Conservation (phyloP, 2,888 invertebrate genomes). For the Hanleya hanleyi region DNA sequence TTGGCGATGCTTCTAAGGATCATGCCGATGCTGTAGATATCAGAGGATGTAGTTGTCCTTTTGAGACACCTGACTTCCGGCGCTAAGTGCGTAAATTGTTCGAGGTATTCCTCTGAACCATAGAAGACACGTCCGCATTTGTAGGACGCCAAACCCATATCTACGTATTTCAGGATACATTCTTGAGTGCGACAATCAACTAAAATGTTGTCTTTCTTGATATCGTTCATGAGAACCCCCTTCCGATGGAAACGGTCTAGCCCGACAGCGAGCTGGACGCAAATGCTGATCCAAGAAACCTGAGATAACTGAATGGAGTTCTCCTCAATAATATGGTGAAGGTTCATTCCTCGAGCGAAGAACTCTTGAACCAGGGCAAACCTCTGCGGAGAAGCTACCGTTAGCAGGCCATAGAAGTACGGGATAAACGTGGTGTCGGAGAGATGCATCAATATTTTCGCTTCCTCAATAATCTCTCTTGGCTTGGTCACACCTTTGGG, state of each 20-base stretch:
- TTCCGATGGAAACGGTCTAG: neutral
- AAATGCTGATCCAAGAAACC: neutral
- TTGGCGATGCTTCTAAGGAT: neutral
- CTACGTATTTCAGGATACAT: neutral
- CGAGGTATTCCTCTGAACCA: neutral
- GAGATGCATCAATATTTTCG: neutral
- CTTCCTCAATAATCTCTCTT: neutral
- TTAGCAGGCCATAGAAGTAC: neutral
- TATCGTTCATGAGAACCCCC: slow-evolving; percentile 4
- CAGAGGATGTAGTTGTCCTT: neutral
- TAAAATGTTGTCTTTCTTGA: slow-evolving; percentile 4
- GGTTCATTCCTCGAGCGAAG: neutral
- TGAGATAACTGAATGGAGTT: neutral
- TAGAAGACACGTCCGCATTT: neutral
- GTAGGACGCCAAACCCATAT: slow-evolving; percentile 7
- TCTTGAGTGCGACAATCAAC: neutral
- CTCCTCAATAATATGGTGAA: neutral
- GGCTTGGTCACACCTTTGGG: slow-evolving; percentile 3
- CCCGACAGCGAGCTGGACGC: neutral
- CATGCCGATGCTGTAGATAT: neutral
- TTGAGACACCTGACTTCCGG: neutral
- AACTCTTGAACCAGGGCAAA: neutral
- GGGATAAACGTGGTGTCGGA: neutral
- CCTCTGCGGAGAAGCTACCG: neutral
- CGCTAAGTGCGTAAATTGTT: neutral